Conservation (phyloP, 2,888 invertebrate genomes). For the Macaria notata region DNA sequence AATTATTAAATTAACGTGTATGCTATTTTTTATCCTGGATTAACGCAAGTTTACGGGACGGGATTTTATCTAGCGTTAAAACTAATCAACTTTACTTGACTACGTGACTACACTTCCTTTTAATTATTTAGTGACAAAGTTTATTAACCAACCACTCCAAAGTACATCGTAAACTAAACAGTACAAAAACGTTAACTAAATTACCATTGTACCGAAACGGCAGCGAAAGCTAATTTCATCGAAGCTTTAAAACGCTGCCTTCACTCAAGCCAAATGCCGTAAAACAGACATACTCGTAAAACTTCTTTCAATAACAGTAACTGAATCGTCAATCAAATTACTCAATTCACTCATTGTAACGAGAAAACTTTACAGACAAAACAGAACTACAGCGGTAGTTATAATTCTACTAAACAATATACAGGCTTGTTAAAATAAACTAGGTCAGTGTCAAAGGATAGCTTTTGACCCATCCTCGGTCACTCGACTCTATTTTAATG, state of each 20-base stretch:
- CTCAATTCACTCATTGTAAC: slow-evolving; percentile 16
- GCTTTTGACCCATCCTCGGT: slow-evolving; percentile 43
- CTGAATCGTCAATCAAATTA: slow-evolving; percentile 15
- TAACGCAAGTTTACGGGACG: too few relatives aligned
- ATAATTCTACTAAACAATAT: slow-evolving; percentile 15
- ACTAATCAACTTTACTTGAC: too few relatives aligned
- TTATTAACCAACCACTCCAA: too few relatives aligned
- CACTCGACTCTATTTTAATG: slow-evolving; percentile 42
- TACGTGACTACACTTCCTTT: neutral
- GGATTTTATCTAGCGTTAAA: too few relatives aligned
- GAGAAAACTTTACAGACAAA: slow-evolving; percentile 19
- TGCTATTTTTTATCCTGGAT: too few relatives aligned
- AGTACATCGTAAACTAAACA: too few relatives aligned
- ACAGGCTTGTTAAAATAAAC: slow-evolving; percentile 56
- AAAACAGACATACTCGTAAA: slow-evolving; percentile 6
- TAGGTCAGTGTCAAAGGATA: slow-evolving; percentile 75
- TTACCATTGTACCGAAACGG: neutral
- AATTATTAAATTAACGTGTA: too few relatives aligned
- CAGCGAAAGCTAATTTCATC: slow-evolving; percentile 1
- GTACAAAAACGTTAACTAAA: too few relatives aligned
- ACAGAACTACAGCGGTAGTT: slow-evolving; percentile 18
- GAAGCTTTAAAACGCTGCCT: neutral
- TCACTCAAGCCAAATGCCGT: neutral
- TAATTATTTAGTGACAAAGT: too few relatives aligned
- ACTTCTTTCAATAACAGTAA: neutral